A percentile compares a stretch with the other conserved stretches of the same genome.
phyloP scores from a whole-genome alignment of 2,888 invertebrate genomes.

The Rotaria macrura region DNA sequence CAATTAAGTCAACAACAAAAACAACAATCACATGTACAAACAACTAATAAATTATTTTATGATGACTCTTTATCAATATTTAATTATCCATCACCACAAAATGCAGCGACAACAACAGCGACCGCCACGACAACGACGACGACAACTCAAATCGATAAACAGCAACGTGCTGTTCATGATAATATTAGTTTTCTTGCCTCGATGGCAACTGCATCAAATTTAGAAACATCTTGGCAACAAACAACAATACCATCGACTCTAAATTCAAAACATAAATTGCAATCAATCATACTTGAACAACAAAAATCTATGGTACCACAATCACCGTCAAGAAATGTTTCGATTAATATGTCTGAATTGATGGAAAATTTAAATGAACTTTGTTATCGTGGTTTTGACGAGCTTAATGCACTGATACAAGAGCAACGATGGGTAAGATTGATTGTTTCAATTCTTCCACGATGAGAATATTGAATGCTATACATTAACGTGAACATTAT shows the following conservation, averaged over 20 bases:
- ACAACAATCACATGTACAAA: background rate
- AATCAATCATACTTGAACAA: background rate
- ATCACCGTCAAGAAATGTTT: background rate
- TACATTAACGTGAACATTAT: too few species aligned
- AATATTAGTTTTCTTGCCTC: background rate
- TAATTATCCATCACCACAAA: background rate
- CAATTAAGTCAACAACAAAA: constrained; percentile 7
- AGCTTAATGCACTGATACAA: constrained; percentile 15
- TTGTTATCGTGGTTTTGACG: constrained; percentile 16
- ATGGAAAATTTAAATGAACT: constrained; percentile 3
- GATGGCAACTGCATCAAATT: background rate
- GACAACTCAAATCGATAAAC: background rate
- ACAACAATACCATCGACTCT: background rate
- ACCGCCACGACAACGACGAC: background rate
- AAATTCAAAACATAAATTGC: background rate
- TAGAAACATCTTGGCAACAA: background rate
- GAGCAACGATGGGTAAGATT: constrained; percentile 16
- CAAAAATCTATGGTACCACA: background rate
- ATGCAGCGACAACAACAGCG: background rate
- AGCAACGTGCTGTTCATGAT: background rate
- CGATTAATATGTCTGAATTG: background rate
- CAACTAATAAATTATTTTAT: background rate
- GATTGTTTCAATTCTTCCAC: too few species aligned
- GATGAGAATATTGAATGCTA: background rate
- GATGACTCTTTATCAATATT: background rate